Percentiles rank a stretch among this genome's conserved stretches.
These are phyloP conservation scores for Diloba caeruleocephala DNA, from an alignment of 2,888 invertebrate genomes.

Conservation along the genomic window DNA sequence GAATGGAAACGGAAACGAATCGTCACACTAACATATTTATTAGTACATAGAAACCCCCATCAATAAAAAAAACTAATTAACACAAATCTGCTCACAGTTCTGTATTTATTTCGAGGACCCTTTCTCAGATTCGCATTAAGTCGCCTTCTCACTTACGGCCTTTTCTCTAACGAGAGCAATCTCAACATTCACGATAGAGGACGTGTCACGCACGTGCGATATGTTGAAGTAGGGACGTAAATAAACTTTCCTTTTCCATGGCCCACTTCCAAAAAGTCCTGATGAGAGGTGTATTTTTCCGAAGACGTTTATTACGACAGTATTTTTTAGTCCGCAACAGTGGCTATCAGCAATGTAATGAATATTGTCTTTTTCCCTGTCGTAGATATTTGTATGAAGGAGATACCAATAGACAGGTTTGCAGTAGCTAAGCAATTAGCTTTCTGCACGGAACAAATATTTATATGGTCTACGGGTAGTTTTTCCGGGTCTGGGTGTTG, in stretches of 20 bases:
- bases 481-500: no score
- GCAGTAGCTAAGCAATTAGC: no score
- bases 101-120: conserved; percentile 28
- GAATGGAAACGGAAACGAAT: no score
- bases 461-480: no score
- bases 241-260: conserved; percentile 40
- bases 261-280: conserved; percentile 24
- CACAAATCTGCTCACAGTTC: conserved; percentile 8
- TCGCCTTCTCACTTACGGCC: conserved; percentile 22
- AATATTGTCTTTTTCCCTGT: conserved; percentile 22
- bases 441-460: no score
- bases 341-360: conserved; percentile 41
- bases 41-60: no score
- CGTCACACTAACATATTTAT: no score
- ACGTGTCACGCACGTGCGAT: conserved; percentile 45
- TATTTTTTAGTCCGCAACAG: conserved; percentile 36
- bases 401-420: no score
- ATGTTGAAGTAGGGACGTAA: conserved; percentile 42
- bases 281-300: conserved; percentile 21
- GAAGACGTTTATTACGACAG: conserved; percentile 36
- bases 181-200: conserved; percentile 24
- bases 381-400: neutral
- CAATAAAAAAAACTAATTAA: conserved; percentile 22
- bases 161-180: conserved; percentile 47
- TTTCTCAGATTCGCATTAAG: conserved; percentile 24